Percentiles rank a stretch among this genome's conserved stretches.
Evolutionary conservation across 2,888 invertebrate genomes (phyloP).

Genomic region (Zeuzera pyrina): DNA sequence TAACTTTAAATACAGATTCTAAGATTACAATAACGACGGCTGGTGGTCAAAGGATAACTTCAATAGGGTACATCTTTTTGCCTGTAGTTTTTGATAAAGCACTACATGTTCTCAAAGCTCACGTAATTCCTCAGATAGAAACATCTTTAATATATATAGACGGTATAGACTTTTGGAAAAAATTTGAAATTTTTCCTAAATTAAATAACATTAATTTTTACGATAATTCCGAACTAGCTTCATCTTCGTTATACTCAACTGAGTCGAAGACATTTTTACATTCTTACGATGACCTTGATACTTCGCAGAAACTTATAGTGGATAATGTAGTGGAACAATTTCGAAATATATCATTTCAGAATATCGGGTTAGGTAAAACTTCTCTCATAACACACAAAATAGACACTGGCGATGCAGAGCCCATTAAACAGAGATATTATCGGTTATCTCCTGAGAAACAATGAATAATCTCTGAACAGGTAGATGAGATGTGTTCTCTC

Average conservation of each 20-base stretch:
- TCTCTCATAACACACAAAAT: constrained; percentile 14
- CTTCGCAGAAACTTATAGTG: constrained; percentile 1
- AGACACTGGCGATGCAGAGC: constrained; percentile 18
- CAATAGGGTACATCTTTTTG: constrained; percentile 11
- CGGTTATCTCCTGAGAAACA: constrained; percentile 20
- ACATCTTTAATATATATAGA: constrained; percentile 10
- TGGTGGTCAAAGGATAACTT: not conserved
- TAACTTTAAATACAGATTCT: not conserved
- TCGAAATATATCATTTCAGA: constrained; percentile 13
- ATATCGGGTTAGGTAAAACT: constrained; percentile 15
- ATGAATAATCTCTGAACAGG: constrained; percentile 11
- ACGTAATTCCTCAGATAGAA: constrained; percentile 11
- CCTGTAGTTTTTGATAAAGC: constrained; percentile 10
- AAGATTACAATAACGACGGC: constrained; percentile 1
- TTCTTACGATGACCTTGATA: not conserved
- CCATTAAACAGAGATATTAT: constrained; percentile 20
- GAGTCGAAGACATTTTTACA: too few relatives aligned
- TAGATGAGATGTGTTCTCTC: constrained; percentile 19
- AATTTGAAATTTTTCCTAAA: not conserved
- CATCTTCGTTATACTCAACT: too few relatives aligned
- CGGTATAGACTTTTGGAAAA: constrained; percentile 15
- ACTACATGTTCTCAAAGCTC: constrained; percentile 9
- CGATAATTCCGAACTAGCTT: not conserved
- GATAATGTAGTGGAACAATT: constrained; percentile 11
- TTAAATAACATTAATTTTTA: not conserved